phyloP scores from a whole-genome alignment of 2,797 vertebrate genomes.

The Gallinago solitaria region DNA sequence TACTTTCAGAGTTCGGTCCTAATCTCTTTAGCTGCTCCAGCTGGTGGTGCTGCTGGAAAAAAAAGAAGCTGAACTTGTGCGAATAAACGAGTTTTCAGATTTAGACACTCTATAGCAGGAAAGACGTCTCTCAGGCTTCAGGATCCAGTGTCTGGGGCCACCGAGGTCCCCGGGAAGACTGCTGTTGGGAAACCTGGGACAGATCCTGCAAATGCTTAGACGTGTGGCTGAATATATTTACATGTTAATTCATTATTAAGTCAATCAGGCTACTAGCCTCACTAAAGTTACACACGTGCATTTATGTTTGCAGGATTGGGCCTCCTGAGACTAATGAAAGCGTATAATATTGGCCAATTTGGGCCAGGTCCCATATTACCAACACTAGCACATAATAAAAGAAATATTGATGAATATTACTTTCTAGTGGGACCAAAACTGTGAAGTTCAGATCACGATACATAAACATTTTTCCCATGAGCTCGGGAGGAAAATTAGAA shows the following conservation, averaged over 20 bases:
- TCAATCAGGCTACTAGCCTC: not conserved
- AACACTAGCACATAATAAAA: slow-evolving; percentile 35
- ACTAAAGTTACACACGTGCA: not conserved
- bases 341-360: not conserved
- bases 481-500: not conserved
- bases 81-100: not conserved
- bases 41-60: slow-evolving; percentile 41
- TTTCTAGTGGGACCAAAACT: not conserved
- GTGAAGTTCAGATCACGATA: slow-evolving; percentile 4
- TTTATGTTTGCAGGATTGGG: not conserved
- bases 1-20: slow-evolving; percentile 23
- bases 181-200: not conserved
- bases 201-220: not conserved
- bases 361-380: not conserved
- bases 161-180: not conserved
- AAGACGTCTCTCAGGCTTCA: not conserved
- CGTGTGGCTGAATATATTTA: not conserved
- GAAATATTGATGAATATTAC: slow-evolving; percentile 36
- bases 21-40: slow-evolving; percentile 21
- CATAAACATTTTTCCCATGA: not conserved
- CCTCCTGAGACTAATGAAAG: not conserved
- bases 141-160: not conserved
- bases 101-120: not conserved
- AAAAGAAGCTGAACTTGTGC: not conserved
- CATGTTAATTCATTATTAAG: not conserved